Percentiles rank a stretch among this genome's conserved stretches.
Evolutionary conservation across 2,888 invertebrate species (phyloP).

Genomic region (Pyrocoelia pectoralis): DNA sequence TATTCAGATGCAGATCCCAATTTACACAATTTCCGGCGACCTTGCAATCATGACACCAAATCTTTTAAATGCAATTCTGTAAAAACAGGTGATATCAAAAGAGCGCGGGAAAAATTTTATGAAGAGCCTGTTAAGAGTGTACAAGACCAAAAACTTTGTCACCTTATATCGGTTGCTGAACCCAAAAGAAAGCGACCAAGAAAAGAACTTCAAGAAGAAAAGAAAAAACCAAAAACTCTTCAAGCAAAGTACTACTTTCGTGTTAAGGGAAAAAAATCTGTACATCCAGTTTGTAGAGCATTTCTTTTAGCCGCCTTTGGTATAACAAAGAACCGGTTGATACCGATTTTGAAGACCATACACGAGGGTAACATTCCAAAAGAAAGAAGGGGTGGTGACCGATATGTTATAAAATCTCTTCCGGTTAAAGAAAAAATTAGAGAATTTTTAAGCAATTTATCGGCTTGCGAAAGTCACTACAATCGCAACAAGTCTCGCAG

Average conservation of each 20-base stretch:
- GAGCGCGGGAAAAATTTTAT: conserved; percentile 10
- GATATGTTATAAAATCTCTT: conserved; percentile 1
- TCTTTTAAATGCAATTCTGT: conserved; percentile 19
- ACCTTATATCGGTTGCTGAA: conserved; percentile 17
- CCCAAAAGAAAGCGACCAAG: conserved; percentile 15
- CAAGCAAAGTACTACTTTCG: conserved; percentile 18
- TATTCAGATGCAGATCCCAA: conserved; percentile 17
- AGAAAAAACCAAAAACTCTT: conserved; percentile 11
- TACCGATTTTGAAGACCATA: conserved; percentile 13
- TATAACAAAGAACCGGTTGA: background rate
- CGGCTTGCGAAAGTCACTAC: conserved; percentile 18
- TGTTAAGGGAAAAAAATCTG: conserved; percentile 11
- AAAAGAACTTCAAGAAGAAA: background rate
- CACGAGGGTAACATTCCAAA: conserved; percentile 7
- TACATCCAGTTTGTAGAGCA: conserved; percentile 16
- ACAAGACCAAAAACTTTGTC: conserved; percentile 21
- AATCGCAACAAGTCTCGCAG: conserved; percentile 16
- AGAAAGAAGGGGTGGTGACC: conserved; percentile 19
- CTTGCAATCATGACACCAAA: conserved; percentile 16
- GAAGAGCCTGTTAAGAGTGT: conserved; percentile 11
- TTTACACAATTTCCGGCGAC: background rate
- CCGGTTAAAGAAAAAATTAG: conserved; percentile 14
- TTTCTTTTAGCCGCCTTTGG: conserved; percentile 15
- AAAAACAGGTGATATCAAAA: too few relatives aligned
- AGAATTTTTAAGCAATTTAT: conserved; percentile 11